phyloP scores from a whole-genome alignment of 2,888 invertebrate genomes.

The Parthenolecanium corni region DNA sequence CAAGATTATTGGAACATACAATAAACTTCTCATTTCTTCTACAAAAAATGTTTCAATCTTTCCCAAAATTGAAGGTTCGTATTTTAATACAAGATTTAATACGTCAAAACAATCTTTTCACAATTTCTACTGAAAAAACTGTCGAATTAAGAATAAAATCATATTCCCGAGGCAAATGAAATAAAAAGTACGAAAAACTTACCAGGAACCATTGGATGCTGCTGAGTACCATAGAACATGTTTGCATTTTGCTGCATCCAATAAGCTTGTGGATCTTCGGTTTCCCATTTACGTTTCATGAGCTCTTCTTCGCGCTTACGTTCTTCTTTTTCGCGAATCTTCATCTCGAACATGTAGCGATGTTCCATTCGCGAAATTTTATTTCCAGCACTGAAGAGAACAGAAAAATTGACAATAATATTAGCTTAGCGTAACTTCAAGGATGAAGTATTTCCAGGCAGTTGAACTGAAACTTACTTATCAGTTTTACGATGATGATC shows the following conservation, averaged over 20 bases:
- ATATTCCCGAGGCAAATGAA: too few relatives aligned
- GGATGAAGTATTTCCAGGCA: too few relatives aligned
- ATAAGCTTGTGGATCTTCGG: conserved; percentile 10
- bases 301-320: conserved; percentile 16
- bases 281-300: neutral
- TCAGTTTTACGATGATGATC: conserved; percentile 8
- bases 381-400: neutral
- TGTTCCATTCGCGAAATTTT: conserved; percentile 13
- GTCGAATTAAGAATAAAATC: too few relatives aligned
- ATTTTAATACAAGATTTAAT: too few relatives aligned
- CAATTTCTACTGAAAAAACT: too few relatives aligned
- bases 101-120: too few relatives aligned
- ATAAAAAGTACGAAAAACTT: neutral
- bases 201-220: conserved; percentile 8
- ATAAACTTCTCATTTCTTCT: too few relatives aligned
- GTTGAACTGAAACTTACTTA: neutral
- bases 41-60: too few relatives aligned
- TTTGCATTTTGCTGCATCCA: conserved; percentile 5
- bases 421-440: neutral
- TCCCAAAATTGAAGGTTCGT: too few relatives aligned
- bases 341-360: conserved; percentile 21
- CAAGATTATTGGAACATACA: too few relatives aligned
- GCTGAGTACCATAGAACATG: conserved; percentile 4
- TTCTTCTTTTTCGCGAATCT: neutral
- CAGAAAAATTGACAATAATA: neutral